phyloP scores from a whole-genome alignment of 2,888 invertebrate genomes.

The Eilema caniola region DNA sequence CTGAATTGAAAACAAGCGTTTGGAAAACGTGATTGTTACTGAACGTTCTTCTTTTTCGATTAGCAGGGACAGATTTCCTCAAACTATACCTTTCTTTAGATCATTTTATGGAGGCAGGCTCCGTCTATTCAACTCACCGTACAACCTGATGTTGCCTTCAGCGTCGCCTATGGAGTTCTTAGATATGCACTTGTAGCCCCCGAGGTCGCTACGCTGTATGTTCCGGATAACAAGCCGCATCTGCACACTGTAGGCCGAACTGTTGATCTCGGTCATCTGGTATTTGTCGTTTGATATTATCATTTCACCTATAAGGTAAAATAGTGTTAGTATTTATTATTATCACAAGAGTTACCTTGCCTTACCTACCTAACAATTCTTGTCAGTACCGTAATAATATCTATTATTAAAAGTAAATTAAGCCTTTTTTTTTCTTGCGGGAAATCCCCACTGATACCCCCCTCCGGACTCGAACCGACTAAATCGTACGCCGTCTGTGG shows the following conservation, averaged over 20 bases:
- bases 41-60: neutral
- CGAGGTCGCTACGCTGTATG: conserved; percentile 92
- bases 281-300: conserved; percentile 96
- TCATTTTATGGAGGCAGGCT: neutral
- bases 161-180: conserved; percentile 97
- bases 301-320: conserved; percentile 92
- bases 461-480: too few relatives aligned
- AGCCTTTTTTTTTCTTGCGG: too few relatives aligned
- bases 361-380: neutral
- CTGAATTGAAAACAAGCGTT: too few relatives aligned
- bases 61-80: too few relatives aligned
- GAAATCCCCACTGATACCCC: too few relatives aligned
- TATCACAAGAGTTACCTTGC: too few relatives aligned
- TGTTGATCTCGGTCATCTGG: conserved; percentile 92
- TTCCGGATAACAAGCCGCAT: conserved; percentile 93
- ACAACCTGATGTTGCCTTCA: conserved; percentile 95
- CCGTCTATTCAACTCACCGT: conserved; percentile 89
- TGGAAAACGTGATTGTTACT: too few relatives aligned
- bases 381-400: neutral
- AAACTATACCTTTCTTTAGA: neutral
- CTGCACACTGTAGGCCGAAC: conserved; percentile 94
- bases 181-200: conserved; percentile 96
- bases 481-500: too few relatives aligned
- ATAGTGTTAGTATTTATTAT: neutral
- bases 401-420: neutral